Conservation (phyloP, 2,113 vertebrate species). For the Sceloporus tristichus region DNA sequence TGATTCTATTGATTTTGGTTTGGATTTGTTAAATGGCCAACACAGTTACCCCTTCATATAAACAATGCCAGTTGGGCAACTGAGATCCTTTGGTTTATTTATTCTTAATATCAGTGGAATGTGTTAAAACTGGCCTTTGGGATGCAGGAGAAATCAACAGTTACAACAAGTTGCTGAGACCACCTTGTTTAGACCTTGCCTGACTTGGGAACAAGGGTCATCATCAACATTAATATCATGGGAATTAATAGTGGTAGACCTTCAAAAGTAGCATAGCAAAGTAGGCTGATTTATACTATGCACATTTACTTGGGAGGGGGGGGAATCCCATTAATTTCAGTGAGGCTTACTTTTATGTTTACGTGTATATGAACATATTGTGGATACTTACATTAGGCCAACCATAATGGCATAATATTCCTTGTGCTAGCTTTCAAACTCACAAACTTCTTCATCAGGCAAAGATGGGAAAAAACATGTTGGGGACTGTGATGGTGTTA, state of each 20-base stretch:
- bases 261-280: not conserved
- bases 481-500: too few species aligned
- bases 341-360: not conserved
- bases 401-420: too few species aligned
- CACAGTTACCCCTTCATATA: too few species aligned
- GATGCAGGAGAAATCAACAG: not conserved
- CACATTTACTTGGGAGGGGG: not conserved
- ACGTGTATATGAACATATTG: not conserved
- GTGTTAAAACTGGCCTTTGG: slow-evolving; percentile 11
- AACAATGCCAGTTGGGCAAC: not conserved
- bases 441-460: too few species aligned
- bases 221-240: not conserved
- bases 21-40: too few species aligned
- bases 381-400: too few species aligned
- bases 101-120: slow-evolving; percentile 2
- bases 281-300: not conserved
- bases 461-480: too few species aligned
- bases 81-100: slow-evolving; percentile 22
- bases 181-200: not conserved
- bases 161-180: not conserved
- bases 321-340: not conserved
- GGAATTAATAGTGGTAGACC: not conserved
- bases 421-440: too few species aligned
- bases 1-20: too few species aligned
- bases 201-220: not conserved